Evolutionary conservation across 53 echinoderm and acorn worm genomes (phyloP), one percentile per base, ranked within the genome.

Genomic region (Henricia sp.): DNA sequence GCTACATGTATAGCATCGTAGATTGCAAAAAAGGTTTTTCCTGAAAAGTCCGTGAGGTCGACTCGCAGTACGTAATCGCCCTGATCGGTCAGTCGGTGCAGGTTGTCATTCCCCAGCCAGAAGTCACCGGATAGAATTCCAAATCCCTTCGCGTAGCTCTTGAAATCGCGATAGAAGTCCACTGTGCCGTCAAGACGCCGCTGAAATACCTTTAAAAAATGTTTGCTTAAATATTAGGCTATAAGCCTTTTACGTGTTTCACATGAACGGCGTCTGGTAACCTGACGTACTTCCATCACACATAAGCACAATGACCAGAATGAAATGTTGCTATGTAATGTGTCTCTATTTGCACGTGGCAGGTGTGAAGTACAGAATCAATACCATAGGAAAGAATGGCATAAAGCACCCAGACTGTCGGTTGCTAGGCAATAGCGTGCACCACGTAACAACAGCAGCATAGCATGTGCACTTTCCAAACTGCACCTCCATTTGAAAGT

Each of bases 71-170:
- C 56, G 36, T 85, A 85, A 10, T 83, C 89, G 46, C 66, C 83
- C 52, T 83, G 77, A 6, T 51, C 32, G 6, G 89, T 50, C 3
- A 89, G 39, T 26, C 66, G 74, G 26, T 83, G 76, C 14, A 89
- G 72, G 62, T 83, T 73, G 21, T 89, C 83, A 8, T 73, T 52
- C 2, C 88, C 89, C 16, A 89, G 74, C 89, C 89, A 89, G 43
- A 89, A 89, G 35, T 89, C 89, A 10, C 64, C 72, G 52, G 35
- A 20, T 13, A 83, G 52, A 28, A 71, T 72, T 3, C 89, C 89
- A 30, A 89, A 89, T 20, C 89, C 89, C 38, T 20, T 35, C 2
- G 63, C 59, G 83, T 89, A 89, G 23, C 66, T 72, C 1, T 36
- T 53, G 62, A 59, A 89, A 2, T 59, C 60, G 20, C 73, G 36